phyloP scores from a whole-genome alignment of 2,888 invertebrate species.

The Leptopterna dolabrata region DNA sequence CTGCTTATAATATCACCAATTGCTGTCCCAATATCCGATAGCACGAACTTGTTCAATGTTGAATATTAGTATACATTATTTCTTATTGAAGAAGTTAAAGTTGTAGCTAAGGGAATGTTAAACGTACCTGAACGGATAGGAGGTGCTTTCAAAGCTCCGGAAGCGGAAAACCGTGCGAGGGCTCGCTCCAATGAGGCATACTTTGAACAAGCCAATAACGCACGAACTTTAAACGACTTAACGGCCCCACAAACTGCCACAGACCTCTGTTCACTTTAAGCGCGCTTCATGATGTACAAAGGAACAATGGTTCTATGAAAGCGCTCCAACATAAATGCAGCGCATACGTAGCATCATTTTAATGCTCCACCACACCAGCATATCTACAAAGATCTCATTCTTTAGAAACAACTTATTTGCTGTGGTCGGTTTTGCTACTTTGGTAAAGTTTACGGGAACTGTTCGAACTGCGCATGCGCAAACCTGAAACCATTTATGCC shows the following conservation, averaged over 20 bases:
- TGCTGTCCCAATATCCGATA: too few relatives aligned
- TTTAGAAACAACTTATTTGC: too few relatives aligned
- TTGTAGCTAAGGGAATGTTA: neutral
- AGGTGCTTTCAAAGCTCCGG: neutral
- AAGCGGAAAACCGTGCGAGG: constrained; percentile 16
- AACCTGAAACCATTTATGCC: too few relatives aligned
- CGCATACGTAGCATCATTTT: too few relatives aligned
- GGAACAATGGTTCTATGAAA: neutral
- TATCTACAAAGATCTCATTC: too few relatives aligned
- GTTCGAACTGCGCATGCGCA: too few relatives aligned
- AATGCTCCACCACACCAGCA: too few relatives aligned
- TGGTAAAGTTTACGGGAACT: too few relatives aligned
- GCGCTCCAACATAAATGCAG: neutral
- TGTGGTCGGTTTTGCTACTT: too few relatives aligned
- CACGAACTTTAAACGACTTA: neutral
- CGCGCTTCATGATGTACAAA: neutral
- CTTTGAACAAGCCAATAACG: constrained; percentile 19
- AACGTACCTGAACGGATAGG: neutral
- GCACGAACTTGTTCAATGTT: too few relatives aligned
- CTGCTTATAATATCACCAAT: too few relatives aligned
- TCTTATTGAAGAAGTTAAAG: neutral
- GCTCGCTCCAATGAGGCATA: neutral
- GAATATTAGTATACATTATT: too few relatives aligned
- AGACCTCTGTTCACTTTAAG: neutral
- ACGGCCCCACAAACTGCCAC: neutral